Conservation (phyloP, 2,113 vertebrate genomes). For the Polypterus senegalus region DNA sequence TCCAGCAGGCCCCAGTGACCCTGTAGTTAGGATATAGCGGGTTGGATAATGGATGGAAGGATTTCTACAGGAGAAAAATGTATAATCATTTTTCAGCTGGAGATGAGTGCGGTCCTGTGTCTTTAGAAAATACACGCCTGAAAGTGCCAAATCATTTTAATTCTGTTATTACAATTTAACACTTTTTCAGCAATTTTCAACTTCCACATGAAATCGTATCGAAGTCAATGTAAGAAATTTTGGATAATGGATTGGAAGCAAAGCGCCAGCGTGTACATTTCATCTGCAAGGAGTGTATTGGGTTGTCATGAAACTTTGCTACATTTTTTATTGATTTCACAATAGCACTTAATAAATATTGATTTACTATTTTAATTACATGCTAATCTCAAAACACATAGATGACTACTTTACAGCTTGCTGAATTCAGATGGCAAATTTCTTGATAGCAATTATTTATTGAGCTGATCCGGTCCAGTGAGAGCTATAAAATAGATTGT, state of each 20-base stretch:
- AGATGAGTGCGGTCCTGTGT: too few relatives aligned
- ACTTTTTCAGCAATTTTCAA: not conserved
- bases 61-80: too few relatives aligned
- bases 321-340: slow-evolving; percentile 33
- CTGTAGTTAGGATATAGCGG: too few relatives aligned
- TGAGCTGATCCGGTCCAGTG: slow-evolving; percentile 53
- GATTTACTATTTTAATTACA: slow-evolving; percentile 58
- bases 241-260: not conserved
- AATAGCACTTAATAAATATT: slow-evolving; percentile 48
- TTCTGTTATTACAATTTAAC: not conserved
- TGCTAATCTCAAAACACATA: slow-evolving; percentile 51
- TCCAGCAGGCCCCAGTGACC: too few relatives aligned
- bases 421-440: slow-evolving; percentile 44
- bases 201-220: slow-evolving; percentile 7
- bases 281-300: slow-evolving; percentile 7
- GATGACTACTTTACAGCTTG: slow-evolving; percentile 43
- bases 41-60: too few relatives aligned
- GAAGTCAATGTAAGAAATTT: slow-evolving; percentile 11
- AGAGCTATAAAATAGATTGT: slow-evolving; percentile 63
- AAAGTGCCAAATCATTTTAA: too few relatives aligned
- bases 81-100: too few relatives aligned
- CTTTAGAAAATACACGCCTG: too few relatives aligned
- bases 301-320: slow-evolving; percentile 19
- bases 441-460: slow-evolving; percentile 51
- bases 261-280: slow-evolving; percentile 1